Conservation (phyloP, 1,140 invertebrate species). For the Zophobas atratus region DNA sequence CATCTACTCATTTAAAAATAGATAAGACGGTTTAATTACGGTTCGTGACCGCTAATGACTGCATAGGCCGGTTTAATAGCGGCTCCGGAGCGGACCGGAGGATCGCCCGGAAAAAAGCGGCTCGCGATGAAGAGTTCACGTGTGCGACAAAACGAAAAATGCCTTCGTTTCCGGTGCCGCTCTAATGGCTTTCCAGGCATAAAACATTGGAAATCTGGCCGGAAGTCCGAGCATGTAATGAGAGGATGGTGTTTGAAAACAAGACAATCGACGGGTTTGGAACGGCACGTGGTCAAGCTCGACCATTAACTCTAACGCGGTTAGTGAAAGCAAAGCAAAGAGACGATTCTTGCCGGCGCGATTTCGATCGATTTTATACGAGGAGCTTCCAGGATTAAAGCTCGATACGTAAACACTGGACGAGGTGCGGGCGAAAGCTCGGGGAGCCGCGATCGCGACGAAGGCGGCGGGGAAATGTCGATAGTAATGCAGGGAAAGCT, state of each 20-base stretch:
- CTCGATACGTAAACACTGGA: conserved; percentile 26
- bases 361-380: conserved; percentile 22
- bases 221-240: conserved; percentile 45
- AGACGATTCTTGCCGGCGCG: conserved; percentile 30
- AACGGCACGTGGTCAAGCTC: conserved; percentile 47
- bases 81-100: conserved; percentile 10
- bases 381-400: neutral
- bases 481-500: too few species aligned
- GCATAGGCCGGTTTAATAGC: conserved; percentile 39
- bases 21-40: conserved; percentile 52
- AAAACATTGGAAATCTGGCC: conserved; percentile 43
- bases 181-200: conserved; percentile 29
- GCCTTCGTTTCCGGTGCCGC: neutral
- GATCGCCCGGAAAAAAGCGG: conserved; percentile 28
- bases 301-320: conserved; percentile 45
- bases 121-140: conserved; percentile 7
- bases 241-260: conserved; percentile 44
- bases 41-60: conserved; percentile 52
- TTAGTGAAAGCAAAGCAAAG: conserved; percentile 33
- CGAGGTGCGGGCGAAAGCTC: conserved; percentile 15
- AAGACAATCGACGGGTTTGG: conserved; percentile 46
- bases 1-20: conserved; percentile 51
- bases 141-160: conserved; percentile 12
- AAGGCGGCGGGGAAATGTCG: neutral
- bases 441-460: conserved; percentile 2